Evolutionary conservation across 37 sponge, comb jelly and placozoan species (phyloP).

Genomic region (Haliclona indistincta): DNA sequence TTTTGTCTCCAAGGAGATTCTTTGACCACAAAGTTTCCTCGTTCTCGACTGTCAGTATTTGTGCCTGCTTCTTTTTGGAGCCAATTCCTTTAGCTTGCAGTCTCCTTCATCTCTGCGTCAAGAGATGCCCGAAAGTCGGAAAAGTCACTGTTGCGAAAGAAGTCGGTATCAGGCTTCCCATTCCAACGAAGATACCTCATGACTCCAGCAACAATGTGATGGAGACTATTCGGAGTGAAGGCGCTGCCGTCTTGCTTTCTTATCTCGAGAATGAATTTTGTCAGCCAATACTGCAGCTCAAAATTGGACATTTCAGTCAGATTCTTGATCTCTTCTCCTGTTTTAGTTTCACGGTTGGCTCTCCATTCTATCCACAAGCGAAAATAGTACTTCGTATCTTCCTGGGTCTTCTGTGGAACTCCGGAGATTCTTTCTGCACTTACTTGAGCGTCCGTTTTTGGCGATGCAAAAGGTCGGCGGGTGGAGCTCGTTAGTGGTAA

Average conservation of each 20-base stretch:
- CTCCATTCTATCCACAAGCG: constrained; percentile 25
- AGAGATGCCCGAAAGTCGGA: too few relatives aligned
- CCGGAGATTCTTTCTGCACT: neutral
- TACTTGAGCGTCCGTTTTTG: constrained; percentile 27
- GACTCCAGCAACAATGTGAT: constrained; percentile 29
- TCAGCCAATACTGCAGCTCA: constrained; percentile 28
- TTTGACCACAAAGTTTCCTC: too few relatives aligned
- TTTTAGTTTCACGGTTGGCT: too few relatives aligned
- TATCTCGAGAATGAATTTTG: constrained; percentile 16
- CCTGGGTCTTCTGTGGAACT: constrained; percentile 15
- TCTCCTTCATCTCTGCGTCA: too few relatives aligned
- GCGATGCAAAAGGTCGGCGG: constrained; percentile 6
- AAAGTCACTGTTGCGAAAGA: constrained; percentile 1
- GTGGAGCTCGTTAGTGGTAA: neutral
- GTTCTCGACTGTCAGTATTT: too few relatives aligned
- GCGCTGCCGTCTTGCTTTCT: constrained; percentile 2
- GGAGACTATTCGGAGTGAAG: constrained; percentile 25
- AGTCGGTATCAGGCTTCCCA: constrained; percentile 11
- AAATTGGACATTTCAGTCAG: too few relatives aligned
- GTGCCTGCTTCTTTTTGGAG: too few relatives aligned
- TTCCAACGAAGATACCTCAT: constrained; percentile 9
- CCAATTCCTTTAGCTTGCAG: too few relatives aligned
- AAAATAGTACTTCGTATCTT: constrained; percentile 15
- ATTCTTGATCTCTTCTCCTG: too few relatives aligned
- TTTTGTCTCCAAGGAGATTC: too few relatives aligned